A percentile compares a stretch with the other conserved stretches of the same genome.
Evolutionary conservation across 2,888 invertebrate genomes (phyloP).

Genomic region (Drosophila ustulata): DNA sequence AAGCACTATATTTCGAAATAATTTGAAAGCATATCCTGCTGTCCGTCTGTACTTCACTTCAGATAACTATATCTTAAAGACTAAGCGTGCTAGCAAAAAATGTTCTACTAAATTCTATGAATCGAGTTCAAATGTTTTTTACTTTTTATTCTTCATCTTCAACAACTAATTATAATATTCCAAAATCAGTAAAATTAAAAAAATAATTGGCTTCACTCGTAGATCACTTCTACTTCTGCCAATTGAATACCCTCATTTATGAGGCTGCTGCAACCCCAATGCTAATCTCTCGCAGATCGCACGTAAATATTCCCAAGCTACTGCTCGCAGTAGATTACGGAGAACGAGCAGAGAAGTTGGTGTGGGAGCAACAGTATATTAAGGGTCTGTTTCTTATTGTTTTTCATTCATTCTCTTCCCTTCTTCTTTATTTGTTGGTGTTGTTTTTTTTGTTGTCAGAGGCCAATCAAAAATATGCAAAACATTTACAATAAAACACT

Average conservation of each 20-base stretch:
- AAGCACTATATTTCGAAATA: too few species aligned
- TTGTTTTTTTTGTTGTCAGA: conserved; percentile 34
- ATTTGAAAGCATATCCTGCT: too few species aligned
- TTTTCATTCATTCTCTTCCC: neutral
- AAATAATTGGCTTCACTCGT: neutral
- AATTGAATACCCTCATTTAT: neutral
- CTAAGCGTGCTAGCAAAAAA: too few species aligned
- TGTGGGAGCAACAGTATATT: neutral
- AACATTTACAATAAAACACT: conserved; percentile 72
- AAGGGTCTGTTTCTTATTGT: conserved; percentile 15
- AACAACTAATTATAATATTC: too few species aligned
- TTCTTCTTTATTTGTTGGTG: conserved; percentile 30
- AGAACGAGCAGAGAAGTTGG: neutral
- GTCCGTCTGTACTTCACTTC: too few species aligned
- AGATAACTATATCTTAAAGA: too few species aligned
- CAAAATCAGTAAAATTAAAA: neutral
- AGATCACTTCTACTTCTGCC: neutral
- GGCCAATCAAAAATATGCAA: conserved; percentile 76
- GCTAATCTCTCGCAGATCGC: neutral
- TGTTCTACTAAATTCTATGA: too few species aligned
- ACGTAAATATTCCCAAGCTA: conserved; percentile 7
- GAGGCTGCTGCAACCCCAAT: neutral
- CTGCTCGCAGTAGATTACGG: conserved; percentile 9
- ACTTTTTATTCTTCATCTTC: too few species aligned
- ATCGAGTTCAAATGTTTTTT: too few species aligned